phyloP scores from a whole-genome alignment of 2,113 vertebrate species.

The Natator depressus region DNA sequence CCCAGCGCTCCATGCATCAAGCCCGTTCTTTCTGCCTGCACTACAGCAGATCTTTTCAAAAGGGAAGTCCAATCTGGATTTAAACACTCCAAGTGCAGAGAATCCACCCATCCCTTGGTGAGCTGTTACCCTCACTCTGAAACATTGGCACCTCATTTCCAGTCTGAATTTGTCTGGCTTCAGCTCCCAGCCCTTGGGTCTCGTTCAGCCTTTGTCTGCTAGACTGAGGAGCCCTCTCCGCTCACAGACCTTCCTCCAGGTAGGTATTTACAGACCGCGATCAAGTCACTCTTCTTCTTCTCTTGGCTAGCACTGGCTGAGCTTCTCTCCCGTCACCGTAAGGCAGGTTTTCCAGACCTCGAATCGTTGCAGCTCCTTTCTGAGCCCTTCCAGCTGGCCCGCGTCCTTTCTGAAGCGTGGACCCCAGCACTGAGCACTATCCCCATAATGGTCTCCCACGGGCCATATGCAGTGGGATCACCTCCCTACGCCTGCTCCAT shows the following conservation, averaged over 20 bases:
- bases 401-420: neutral
- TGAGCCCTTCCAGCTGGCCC: neutral
- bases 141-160: neutral
- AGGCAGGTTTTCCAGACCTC: neutral
- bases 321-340: neutral
- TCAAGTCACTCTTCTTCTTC: neutral
- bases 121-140: neutral
- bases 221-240: neutral
- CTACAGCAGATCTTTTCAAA: neutral
- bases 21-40: neutral
- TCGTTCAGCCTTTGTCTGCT: neutral
- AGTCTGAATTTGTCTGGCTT: neutral
- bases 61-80: neutral
- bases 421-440: neutral
- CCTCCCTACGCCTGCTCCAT: neutral
- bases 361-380: neutral
- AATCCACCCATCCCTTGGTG: neutral
- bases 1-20: neutral
- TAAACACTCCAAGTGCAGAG: neutral
- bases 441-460: neutral
- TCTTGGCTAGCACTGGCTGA: neutral
- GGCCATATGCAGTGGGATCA: neutral
- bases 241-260: neutral
- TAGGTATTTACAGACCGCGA: neutral
- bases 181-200: neutral